Conservation (phyloP, 2,888 invertebrate species). For the Polyommatus iphigenia region DNA sequence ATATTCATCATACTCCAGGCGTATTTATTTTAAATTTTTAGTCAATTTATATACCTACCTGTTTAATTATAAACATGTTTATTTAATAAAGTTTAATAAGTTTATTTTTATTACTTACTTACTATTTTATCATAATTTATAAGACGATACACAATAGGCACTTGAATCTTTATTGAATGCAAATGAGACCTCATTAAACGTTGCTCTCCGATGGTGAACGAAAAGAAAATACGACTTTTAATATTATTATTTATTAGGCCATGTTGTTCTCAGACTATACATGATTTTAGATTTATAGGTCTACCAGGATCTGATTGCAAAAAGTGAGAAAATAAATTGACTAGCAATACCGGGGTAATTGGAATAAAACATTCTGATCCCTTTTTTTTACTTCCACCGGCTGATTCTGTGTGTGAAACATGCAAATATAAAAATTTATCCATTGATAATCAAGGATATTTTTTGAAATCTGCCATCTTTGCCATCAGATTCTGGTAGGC, state of each 20-base stretch:
- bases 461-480: no score
- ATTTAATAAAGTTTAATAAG: neutral
- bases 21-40: neutral
- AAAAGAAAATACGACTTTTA: neutral
- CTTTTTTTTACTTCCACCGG: no score
- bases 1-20: neutral
- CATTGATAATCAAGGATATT: no score
- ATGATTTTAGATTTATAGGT: neutral
- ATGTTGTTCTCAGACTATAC: neutral
- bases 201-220: neutral
- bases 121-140: neutral
- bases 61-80: no score
- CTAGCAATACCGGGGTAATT: no score
- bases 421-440: no score
- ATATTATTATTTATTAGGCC: neutral
- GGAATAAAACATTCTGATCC: no score
- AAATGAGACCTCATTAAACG: slow-evolving; percentile 11
- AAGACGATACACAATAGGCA: neutral
- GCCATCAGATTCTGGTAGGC: no score
- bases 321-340: no score
- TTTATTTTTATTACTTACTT: neutral
- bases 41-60: neutral
- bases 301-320: no score
- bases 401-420: no score
- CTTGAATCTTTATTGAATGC: neutral